Percentiles rank a stretch among this genome's conserved stretches.
Evolutionary conservation across 2,113 vertebrate genomes (phyloP).

Genomic region (Aptenodytes patagonicus): DNA sequence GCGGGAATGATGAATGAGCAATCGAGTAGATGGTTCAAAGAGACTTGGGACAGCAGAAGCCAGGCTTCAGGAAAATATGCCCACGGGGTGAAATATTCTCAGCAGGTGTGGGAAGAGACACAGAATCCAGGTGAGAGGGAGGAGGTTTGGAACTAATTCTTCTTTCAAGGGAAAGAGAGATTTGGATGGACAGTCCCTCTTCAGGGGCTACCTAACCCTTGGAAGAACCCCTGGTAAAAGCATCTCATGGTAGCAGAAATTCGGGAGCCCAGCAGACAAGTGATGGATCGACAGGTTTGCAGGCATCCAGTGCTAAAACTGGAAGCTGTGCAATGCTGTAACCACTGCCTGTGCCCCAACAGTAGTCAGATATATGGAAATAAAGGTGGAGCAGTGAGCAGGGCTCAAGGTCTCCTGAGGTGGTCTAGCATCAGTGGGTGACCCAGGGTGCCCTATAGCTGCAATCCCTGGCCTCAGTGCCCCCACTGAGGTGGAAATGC

Average conservation of each 20-base stretch:
- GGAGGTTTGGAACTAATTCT: not conserved
- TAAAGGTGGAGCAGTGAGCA: not conserved
- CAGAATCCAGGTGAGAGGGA: not conserved
- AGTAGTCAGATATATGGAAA: not conserved
- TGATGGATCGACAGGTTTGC: not conserved
- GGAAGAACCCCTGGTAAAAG: not conserved
- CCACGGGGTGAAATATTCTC: not conserved
- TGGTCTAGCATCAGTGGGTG: not conserved
- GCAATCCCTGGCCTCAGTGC: not conserved
- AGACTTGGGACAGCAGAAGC: not conserved
- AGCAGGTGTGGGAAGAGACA: not conserved
- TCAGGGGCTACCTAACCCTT: not conserved
- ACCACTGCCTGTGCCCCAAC: not conserved
- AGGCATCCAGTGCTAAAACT: not conserved
- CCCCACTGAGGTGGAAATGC: fast-evolving
- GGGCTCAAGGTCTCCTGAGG: not conserved
- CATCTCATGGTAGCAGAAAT: not conserved
- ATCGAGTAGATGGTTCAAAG: fast-evolving
- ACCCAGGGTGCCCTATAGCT: not conserved
- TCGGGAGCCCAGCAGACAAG: not conserved
- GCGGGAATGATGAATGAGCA: not conserved
- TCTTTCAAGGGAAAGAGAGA: not conserved
- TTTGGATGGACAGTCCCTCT: not conserved
- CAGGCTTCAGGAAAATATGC: not conserved
- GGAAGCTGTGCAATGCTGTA: not conserved